Evolutionary conservation across 1,140 invertebrate species (phyloP).

Genomic region (Vanessa atalanta): DNA sequence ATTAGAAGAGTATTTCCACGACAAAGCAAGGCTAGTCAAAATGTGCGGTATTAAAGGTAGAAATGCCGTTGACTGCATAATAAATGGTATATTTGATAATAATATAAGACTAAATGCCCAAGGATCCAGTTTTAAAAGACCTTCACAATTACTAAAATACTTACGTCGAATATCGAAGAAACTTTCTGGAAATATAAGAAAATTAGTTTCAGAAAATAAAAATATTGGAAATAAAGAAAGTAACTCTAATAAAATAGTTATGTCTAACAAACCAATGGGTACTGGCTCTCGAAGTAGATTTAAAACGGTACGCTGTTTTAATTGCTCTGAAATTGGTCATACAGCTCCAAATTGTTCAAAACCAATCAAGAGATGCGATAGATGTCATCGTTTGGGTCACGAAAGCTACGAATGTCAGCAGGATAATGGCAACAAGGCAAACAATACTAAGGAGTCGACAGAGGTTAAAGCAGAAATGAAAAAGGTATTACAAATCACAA

Average conservation of each 20-base stretch:
- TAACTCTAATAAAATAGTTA: neutral
- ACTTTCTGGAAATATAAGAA: neutral
- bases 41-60: conserved; percentile 22
- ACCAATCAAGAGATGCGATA: conserved; percentile 39
- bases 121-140: conserved; percentile 10
- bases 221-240: neutral
- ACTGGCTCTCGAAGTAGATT: neutral
- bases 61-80: conserved; percentile 34
- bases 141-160: conserved; percentile 29
- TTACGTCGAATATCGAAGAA: conserved; percentile 22
- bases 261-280: neutral
- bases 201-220: neutral
- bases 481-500: conserved; percentile 7
- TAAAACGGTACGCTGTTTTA: conserved; percentile 12
- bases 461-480: conserved; percentile 5
- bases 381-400: conserved; percentile 35
- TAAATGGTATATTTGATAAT: conserved; percentile 30
- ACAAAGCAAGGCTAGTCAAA: conserved; percentile 30
- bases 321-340: conserved; percentile 17
- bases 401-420: conserved; percentile 14
- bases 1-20: conserved; percentile 30
- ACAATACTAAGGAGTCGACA: neutral
- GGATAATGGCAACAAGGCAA: neutral
- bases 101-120: conserved; percentile 31
- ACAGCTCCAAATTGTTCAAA: conserved; percentile 33